Base-by-base conservation (phyloP, 2,113 vertebrate species). In the Xiphophorus couchianus region DNA sequence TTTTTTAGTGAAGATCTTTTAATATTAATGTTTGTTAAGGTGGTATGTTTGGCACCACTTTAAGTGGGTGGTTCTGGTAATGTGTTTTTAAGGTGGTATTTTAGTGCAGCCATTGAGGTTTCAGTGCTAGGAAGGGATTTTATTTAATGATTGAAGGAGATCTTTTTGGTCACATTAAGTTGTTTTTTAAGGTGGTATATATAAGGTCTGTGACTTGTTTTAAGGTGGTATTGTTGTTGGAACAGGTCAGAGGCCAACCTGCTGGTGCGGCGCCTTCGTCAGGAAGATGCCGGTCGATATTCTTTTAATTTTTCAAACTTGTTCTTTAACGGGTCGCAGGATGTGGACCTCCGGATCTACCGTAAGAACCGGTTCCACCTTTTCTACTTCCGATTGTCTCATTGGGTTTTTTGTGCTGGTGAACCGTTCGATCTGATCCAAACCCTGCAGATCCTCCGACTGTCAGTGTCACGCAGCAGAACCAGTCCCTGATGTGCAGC, bases 261-360 rank as follows among this genome's bases (percentile, higher is more conserved):
- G 48, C 10, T 64, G 58, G 89, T 98, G 84, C 81, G 51, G 1
- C 93, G 94, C 0, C 86, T 96, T 74, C 86, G 92, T 79, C 86
- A 84, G 7, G 89, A 77, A 0, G 95, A 97, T 51, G 91, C 80
- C 12, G 97, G 97, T 8, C 66, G n/a, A 69, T 99, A 98, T 65
- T 89, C 78, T 0, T 94, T 98, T 71, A 73, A 82, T 58, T 95
- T 93, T 37, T 33, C 75, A 3, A 96, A 96, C n/a, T 14, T 8
- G 0, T 85, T 66, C n/a, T 89, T 93, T 74, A 93, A 61, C 0
- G 85, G 85, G 0, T 86, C 90, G 0, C 66, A 95, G 22, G 91
- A 80, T 78, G 95, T 98, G 71, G 82, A 91, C 15, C 75, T 99
- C 27, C 87, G 35, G 5, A 77, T 98, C 27, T 93, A 66, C 69